Base-by-base conservation (phyloP, 2,797 vertebrate genomes). In the Gephyroberyx darwinii region DNA sequence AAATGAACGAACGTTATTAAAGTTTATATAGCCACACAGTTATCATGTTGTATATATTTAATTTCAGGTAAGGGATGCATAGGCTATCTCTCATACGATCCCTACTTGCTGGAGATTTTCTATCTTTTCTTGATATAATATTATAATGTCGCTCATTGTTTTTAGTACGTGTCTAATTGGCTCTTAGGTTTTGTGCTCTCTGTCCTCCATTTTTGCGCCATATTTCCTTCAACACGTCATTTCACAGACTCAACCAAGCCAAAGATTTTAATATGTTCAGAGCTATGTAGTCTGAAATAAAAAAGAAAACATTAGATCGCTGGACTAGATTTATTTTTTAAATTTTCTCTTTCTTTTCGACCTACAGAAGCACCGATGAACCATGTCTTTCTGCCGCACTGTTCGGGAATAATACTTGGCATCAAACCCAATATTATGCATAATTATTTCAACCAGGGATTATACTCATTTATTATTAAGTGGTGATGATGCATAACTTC, bases 191-290 rank as follows among this genome's bases (percentile, higher is more conserved):
- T 90, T 88, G 88, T 84, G 89, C 82, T 84, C 84, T 87, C 78
- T 82, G 83, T 79, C 55, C 52, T 35, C 33, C 31, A 65, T 72
- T 59, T 57, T 68, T 65, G 75, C 77, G 53, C 64, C 84, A 80
- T 68, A 68, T 74, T 77, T 37, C 64, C 71, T 72, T 55, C 65
- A 67, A 75, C 82, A 59, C 88, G 62, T 76, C 84, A 60, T 71
- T 61, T 71, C 70, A 30, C 79, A 77, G 66, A 95, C 95, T 96
- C 82, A 84, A 70, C 93, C 94, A 99, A 98, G 95, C 97, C 97
- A 99, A 98, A 99, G 97, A 99, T 98, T 98, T 98, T 96, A 95
- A 96, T 95, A 96, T 98, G 96, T 97, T 96, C 95, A 95, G 94
- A 95, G 83, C 93, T 91, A 92, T 96, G 96, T 96, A 96, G 96